Percentiles rank a stretch among this genome's conserved stretches.
These are phyloP conservation scores for Mesopsocus fuscifrons DNA, from an alignment of 2,888 invertebrate species.

Conservation along the genomic window DNA sequence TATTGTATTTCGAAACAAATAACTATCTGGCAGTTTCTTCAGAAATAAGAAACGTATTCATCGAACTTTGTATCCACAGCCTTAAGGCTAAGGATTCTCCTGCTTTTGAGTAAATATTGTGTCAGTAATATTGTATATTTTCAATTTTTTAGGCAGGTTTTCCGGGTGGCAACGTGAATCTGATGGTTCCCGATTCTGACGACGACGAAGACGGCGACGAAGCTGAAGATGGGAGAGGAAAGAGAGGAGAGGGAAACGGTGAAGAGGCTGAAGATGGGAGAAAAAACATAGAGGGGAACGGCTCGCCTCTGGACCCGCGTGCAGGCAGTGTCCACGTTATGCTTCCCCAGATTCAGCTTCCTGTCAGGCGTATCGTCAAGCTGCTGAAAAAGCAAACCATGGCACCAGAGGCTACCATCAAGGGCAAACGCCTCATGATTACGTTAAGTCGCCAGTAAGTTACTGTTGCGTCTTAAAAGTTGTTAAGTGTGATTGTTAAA, in stretches of 20 bases:
- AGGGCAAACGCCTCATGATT: constrained; percentile 11
- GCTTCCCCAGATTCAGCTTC: constrained; percentile 46
- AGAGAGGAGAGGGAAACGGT: constrained; percentile 25
- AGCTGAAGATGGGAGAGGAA: constrained; percentile 22
- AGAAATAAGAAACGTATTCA: too few species aligned
- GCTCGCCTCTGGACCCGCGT: constrained; percentile 42
- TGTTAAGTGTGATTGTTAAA: constrained; percentile 21
- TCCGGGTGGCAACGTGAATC: constrained; percentile 44
- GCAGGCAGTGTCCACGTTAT: constrained; percentile 61
- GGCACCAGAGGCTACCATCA: constrained; percentile 13
- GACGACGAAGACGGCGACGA: constrained; percentile 30
- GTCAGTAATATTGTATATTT: too few species aligned
- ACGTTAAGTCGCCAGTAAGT: too few species aligned
- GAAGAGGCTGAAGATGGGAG: constrained; percentile 23
- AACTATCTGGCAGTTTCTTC: too few species aligned
- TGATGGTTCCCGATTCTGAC: constrained; percentile 23
- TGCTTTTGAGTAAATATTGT: too few species aligned
- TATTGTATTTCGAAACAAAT: too few species aligned
- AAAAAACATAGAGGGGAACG: constrained; percentile 8
- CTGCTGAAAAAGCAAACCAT: constrained; percentile 28
- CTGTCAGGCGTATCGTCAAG: constrained; percentile 33
- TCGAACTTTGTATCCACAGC: too few species aligned
- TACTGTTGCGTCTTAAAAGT: too few species aligned
- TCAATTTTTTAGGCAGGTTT: constrained; percentile 49
- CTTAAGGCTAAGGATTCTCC: too few species aligned